phyloP scores from a whole-genome alignment of 2,797 vertebrate genomes.

The Botia kubotai region DNA sequence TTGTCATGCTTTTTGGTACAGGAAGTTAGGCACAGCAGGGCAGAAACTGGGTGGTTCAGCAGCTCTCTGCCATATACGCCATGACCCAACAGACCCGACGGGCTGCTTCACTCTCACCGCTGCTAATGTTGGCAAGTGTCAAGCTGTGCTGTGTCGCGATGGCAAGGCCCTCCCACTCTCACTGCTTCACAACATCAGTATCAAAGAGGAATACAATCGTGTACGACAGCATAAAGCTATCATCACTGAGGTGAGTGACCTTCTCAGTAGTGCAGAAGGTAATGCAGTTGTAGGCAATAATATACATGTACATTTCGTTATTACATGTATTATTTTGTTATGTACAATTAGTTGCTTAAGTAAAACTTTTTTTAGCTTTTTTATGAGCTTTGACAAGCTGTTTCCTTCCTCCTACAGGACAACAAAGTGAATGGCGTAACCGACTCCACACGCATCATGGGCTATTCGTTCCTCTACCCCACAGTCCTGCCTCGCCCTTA shows the following conservation, averaged over 20 bases:
- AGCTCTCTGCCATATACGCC: conserved; percentile 94
- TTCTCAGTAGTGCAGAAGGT: too few relatives aligned
- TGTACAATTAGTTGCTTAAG: too few relatives aligned
- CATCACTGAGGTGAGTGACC: conserved; percentile 87
- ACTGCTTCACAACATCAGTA: conserved; percentile 84
- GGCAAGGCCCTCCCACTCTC: conserved; percentile 92
- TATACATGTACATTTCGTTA: too few relatives aligned
- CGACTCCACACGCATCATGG: conserved; percentile 94
- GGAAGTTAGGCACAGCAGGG: conserved; percentile 96
- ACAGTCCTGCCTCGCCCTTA: conserved; percentile 92
- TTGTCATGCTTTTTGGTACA: conserved; percentile 63
- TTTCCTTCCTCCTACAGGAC: conserved; percentile 78
- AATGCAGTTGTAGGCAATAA: too few relatives aligned
- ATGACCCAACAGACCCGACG: conserved; percentile 88
- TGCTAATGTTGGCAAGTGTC: conserved; percentile 91
- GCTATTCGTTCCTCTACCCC: conserved; percentile 98
- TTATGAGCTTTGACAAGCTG: not conserved
- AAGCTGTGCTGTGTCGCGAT: conserved; percentile 89
- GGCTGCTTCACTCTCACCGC: conserved; percentile 94
- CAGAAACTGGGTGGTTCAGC: conserved; percentile 96
- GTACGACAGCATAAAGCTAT: conserved; percentile 93
- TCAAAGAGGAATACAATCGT: conserved; percentile 89
- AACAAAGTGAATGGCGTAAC: conserved; percentile 98
- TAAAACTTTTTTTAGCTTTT: too few relatives aligned
- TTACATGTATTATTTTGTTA: too few relatives aligned